phyloP scores from a whole-genome alignment of 37 sponge, comb jelly and placozoan species.

The Beroe ovata region DNA sequence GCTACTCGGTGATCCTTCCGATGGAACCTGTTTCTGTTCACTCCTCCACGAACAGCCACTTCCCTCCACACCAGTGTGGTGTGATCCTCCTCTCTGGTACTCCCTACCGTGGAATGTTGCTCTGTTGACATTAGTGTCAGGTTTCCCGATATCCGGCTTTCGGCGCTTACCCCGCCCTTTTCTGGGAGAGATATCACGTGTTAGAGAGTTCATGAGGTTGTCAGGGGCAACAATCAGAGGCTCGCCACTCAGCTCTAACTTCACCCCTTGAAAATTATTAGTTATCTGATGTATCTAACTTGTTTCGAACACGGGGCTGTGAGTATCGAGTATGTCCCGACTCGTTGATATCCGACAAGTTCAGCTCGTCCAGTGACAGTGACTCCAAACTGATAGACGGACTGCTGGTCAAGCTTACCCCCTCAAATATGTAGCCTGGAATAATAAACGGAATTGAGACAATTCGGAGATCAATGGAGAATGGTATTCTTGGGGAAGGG shows the following conservation, averaged over 20 bases:
- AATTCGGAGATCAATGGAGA: too few relatives aligned
- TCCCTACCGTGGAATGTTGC: not conserved
- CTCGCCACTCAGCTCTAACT: too few relatives aligned
- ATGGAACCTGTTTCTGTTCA: not conserved
- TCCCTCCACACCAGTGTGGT: not conserved
- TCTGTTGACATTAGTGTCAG: not conserved
- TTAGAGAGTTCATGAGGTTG: too few relatives aligned
- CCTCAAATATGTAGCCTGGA: constrained; percentile 51
- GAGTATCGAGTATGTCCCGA: constrained; percentile 49
- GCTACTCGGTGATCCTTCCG: not conserved
- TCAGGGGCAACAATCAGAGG: too few relatives aligned
- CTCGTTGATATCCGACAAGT: constrained; percentile 62
- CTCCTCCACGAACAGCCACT: not conserved
- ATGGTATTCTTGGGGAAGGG: too few relatives aligned
- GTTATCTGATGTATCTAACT: too few relatives aligned
- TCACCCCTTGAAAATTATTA: too few relatives aligned
- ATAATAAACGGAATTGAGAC: not conserved
- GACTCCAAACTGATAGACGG: constrained; percentile 56
- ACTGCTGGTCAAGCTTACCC: not conserved
- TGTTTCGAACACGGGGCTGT: constrained; percentile 64
- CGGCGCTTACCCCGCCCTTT: constrained; percentile 54
- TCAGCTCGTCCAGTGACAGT: constrained; percentile 56
- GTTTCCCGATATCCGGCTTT: not conserved
- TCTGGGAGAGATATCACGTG: not conserved
- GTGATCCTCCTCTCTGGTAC: not conserved